Percentiles rank a stretch among this genome's conserved stretches.
These are phyloP conservation scores for Eueides isabella DNA, from an alignment of 1,140 invertebrate genomes.

Conservation along the genomic window DNA sequence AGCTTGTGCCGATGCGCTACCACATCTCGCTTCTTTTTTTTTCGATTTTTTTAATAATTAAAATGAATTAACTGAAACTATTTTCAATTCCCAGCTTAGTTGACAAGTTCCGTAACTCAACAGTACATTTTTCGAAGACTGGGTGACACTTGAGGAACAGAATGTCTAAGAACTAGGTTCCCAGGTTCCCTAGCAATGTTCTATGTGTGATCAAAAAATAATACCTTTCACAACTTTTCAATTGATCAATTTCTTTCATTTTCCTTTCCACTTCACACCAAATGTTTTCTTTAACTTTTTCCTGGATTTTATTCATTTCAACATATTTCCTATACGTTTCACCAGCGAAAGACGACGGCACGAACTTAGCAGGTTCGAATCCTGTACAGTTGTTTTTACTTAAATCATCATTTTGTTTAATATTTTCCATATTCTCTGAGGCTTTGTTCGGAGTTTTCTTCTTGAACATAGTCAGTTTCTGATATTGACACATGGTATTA, in stretches of 20 bases:
- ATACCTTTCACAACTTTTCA: constrained; percentile 41
- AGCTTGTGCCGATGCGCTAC: too few species aligned
- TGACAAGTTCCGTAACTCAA: too few species aligned
- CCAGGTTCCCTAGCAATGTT: too few species aligned
- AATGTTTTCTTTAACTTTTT: constrained; percentile 43
- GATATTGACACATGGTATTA: neutral
- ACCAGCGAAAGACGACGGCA: constrained; percentile 48
- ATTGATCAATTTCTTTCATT: constrained; percentile 54
- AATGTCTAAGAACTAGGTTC: too few species aligned
- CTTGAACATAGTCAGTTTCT: constrained; percentile 18
- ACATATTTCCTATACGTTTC: constrained; percentile 57
- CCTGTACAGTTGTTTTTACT: neutral
- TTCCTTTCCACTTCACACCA: constrained; percentile 49
- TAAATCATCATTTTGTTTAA: neutral
- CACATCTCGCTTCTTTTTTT: too few species aligned
- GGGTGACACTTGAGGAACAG: too few species aligned
- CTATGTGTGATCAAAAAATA: neutral
- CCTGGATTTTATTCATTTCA: constrained; percentile 42
- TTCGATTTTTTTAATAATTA: too few species aligned
- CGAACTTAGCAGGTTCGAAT: constrained; percentile 34
- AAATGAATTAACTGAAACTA: too few species aligned
- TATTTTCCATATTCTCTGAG: neutral
- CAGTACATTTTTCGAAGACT: too few species aligned
- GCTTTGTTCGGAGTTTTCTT: constrained; percentile 12
- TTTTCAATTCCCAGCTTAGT: too few species aligned